Percentiles rank a stretch among this genome's conserved stretches.
phyloP scores from a whole-genome alignment of 2,113 vertebrate species.

The Upupa epops region DNA sequence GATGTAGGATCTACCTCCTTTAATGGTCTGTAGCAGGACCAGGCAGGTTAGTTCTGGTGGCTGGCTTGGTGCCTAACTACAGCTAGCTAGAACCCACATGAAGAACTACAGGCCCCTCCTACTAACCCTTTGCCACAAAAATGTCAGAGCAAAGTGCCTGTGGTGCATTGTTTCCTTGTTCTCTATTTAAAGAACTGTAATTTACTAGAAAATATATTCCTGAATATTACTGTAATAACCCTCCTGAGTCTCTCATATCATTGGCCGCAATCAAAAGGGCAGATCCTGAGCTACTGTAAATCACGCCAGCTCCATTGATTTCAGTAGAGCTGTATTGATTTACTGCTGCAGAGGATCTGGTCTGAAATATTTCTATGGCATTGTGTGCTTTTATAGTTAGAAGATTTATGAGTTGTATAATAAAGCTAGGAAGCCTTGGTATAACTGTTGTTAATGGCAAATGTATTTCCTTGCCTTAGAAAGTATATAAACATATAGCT shows the following conservation, averaged over 20 bases:
- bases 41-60: neutral
- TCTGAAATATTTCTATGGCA: constrained; percentile 45
- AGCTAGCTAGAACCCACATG: neutral
- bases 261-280: constrained; percentile 6
- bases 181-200: constrained; percentile 33
- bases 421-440: neutral
- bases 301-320: constrained; percentile 28
- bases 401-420: constrained; percentile 21
- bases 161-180: neutral
- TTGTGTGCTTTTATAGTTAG: constrained; percentile 6
- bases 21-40: neutral
- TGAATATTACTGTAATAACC: constrained; percentile 58
- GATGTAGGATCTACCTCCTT: neutral
- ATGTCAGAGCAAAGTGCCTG: neutral
- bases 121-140: neutral
- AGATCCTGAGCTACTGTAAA: constrained; percentile 57
- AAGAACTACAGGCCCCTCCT: neutral
- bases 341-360: constrained; percentile 24
- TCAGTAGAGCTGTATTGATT: constrained; percentile 52
- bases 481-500: constrained; percentile 5
- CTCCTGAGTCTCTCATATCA: constrained; percentile 50
- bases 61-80: neutral
- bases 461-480: neutral
- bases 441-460: neutral
- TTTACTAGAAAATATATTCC: constrained; percentile 54